These are phyloP conservation scores for Caretta caretta DNA, from an alignment of 2,113 vertebrate species.

Conservation along the genomic window DNA sequence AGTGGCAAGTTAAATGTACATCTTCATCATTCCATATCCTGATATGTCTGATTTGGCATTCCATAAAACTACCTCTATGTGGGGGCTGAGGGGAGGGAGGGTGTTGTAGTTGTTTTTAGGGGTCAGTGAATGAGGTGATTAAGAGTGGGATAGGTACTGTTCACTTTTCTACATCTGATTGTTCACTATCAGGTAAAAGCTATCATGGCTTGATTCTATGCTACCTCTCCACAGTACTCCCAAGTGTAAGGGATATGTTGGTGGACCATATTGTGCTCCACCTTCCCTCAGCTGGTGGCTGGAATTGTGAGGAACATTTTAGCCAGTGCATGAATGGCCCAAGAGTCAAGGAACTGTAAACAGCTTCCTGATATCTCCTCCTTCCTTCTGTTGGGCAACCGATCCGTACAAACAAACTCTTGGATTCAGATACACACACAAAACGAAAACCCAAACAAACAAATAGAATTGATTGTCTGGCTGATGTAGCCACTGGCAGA, in stretches of 20 bases:
- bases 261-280: background rate
- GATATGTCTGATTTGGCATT: background rate
- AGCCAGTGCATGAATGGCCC: background rate
- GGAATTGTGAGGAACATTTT: background rate
- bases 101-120: background rate
- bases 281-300: background rate
- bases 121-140: background rate
- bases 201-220: background rate
- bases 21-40: background rate
- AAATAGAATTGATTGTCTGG: conserved; percentile 1
- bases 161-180: background rate
- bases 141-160: background rate
- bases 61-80: background rate
- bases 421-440: background rate
- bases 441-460: conserved; percentile 21
- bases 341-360: background rate
- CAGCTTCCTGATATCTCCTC: background rate
- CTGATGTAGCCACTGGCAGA: conserved; percentile 50
- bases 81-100: too few species aligned
- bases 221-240: background rate
- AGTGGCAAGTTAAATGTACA: background rate
- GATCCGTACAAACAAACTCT: background rate
- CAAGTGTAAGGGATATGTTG: background rate
- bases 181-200: background rate
- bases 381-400: background rate